A percentile compares a stretch with the other conserved stretches of the same genome.
Evolutionary conservation across 2,113 vertebrate genomes (phyloP).

Genomic region (Pomatorhinus ruficollis): DNA sequence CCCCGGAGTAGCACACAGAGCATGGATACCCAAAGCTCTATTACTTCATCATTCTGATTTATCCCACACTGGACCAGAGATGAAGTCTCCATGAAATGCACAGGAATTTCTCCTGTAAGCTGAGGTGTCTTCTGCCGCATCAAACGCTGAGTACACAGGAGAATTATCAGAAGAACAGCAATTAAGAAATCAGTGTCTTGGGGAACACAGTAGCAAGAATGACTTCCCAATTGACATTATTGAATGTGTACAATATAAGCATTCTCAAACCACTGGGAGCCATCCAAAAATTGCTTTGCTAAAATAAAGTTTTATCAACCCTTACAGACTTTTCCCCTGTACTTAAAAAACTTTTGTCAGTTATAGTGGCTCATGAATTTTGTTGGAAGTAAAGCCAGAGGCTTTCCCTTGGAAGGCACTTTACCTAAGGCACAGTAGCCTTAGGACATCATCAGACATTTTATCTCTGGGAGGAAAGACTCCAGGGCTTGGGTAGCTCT

Average conservation of each 20-base stretch:
- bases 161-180: not conserved
- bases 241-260: not conserved
- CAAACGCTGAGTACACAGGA: fast-evolving
- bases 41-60: not conserved
- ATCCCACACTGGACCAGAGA: not conserved
- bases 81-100: not conserved
- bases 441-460: not conserved
- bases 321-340: fast-evolving
- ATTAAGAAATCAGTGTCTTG: not conserved
- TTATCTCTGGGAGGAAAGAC: not conserved
- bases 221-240: not conserved
- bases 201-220: not conserved
- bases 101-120: not conserved
- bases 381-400: not conserved
- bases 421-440: not conserved
- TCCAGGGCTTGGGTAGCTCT: not conserved
- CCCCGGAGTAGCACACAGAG: not conserved
- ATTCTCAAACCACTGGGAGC: not conserved
- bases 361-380: not conserved
- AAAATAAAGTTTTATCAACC: not conserved
- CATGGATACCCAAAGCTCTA: not conserved
- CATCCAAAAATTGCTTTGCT: not conserved
- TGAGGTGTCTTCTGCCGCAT: not conserved
- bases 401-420: not conserved
- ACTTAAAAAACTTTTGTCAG: not conserved